Base-by-base conservation (phyloP, 2,888 invertebrate species). In the Heliothis peltigera region DNA sequence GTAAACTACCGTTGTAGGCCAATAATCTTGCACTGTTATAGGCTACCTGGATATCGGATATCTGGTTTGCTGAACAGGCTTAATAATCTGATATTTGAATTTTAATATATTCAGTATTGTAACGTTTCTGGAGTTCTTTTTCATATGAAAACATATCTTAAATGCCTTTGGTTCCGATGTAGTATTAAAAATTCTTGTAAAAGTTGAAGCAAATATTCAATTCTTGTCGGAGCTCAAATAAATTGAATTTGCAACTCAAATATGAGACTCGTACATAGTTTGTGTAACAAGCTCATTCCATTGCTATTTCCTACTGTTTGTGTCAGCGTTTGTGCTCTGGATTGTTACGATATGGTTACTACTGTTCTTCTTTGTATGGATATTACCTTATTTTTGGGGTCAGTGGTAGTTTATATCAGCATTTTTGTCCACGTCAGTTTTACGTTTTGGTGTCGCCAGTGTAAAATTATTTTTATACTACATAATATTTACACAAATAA, bases 11-110 rank as follows among this genome's bases (percentile, higher is more conserved):
- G 18, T 58, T 51, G 28, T 55, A 52, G 58, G 58, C 49, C 58
- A 53, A 67, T 80, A 72, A 67, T 49, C 51, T 44, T 22, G 28
- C 64, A 65, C 42, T 63, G 69, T 64, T 44, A 61, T 66, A 51
- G 49, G 44, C 55, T 52, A 67, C 47, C 57, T 64, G 54, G 65
- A 69, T 52, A 49, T 46, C 32, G 25, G n/a, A n/a, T n/a, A n/a
- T n/a, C n/a, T n/a, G n/a, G 12, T 3, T 39, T n/a, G 17, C 10
- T 12, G 46, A 19, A 46, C 18, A 44, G 0, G 7, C n/a, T 39
- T 39, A 39, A 39, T n/a, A 39, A 4, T 25, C 4, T 25, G 25
- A 3, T 25, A 25, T 25, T n/a, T n/a, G n/a, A n/a, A n/a, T n/a
- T n/a, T n/a, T n/a, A n/a, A n/a, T n/a, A n/a, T n/a, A n/a, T n/a